phyloP scores from a whole-genome alignment of 2,113 vertebrate genomes.

The Gyps fulvus region DNA sequence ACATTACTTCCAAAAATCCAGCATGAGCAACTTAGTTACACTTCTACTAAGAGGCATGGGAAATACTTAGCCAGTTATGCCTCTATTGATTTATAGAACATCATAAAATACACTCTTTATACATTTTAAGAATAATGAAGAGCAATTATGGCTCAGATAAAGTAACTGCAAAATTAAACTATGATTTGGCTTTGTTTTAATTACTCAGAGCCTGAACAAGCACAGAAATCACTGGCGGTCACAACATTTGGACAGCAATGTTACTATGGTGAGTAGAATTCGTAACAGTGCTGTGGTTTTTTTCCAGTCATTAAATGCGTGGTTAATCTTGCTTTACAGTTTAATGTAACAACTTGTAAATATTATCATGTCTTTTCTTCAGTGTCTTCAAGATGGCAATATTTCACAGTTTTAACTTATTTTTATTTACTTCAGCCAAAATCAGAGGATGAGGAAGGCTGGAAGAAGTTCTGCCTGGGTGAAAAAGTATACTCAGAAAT shows the following conservation, averaged over 20 bases:
- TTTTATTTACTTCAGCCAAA: constrained; percentile 77
- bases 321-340: background rate
- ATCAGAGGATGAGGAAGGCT: constrained; percentile 89
- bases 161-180: background rate
- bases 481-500: constrained; percentile 77
- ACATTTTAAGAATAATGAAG: background rate
- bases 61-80: background rate
- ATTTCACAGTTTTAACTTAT: background rate
- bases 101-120: background rate
- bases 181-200: constrained; percentile 48
- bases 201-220: constrained; percentile 85
- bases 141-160: background rate
- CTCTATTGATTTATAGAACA: background rate
- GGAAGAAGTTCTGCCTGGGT: constrained; percentile 95
- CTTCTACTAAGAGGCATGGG: background rate
- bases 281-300: background rate
- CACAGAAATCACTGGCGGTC: constrained; percentile 88
- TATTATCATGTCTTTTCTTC: background rate
- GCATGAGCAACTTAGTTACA: background rate
- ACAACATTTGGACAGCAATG: constrained; percentile 90
- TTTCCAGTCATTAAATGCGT: background rate
- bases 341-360: background rate
- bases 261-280: constrained; percentile 83
- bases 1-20: background rate
- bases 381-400: background rate